Evolutionary conservation across 2,113 vertebrate species (phyloP), one percentile per base, ranked within the genome.

Genomic region (Montifringilla adamsi): DNA sequence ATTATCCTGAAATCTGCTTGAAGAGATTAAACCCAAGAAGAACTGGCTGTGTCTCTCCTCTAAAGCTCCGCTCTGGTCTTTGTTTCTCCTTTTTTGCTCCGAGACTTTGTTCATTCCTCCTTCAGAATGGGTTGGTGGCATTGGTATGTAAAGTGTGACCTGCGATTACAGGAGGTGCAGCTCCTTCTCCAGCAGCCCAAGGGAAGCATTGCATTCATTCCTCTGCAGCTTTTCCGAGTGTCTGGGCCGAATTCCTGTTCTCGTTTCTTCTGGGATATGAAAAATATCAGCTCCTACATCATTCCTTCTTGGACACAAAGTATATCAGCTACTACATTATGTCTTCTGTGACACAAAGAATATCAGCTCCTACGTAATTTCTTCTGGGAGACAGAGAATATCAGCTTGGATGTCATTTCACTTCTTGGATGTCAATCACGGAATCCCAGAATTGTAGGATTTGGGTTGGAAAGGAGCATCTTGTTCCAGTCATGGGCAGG

Each of bases 31-130:
- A 93, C 59, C 92, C 95, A 31, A 96, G 94, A 93, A 93, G 97
- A 96, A 96, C 97, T 96, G 97, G 96, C 96, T 97, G 96, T 97
- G 95, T 96, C 94, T 96, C 46, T 86, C 37, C 79, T 68, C 77
- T 58, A 86, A 92, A 74, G 89, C 84, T 60, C 92, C 53, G 26
- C 83, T 88, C 93, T 69, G 37, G 13, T 7, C 93, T 97, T 95
- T 95, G 80, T 95, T 82, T 15, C 62, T 74, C 62, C 58, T 12
- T 52, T 63, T 60, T 44, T 27, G 17, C 63, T 20, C 44, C 20
- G 30, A 70, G 94, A 74, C 84, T 91, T 95, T 50, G 88, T 93
- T 80, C 69, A 2, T 83, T 90, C 69, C 85, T 90, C 66, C 70
- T 39, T 46, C 77, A 62, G 60, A 90, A 77, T 18, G 52, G 28